phyloP scores from a whole-genome alignment of 2,113 vertebrate genomes.

The Diadophis punctatus region DNA sequence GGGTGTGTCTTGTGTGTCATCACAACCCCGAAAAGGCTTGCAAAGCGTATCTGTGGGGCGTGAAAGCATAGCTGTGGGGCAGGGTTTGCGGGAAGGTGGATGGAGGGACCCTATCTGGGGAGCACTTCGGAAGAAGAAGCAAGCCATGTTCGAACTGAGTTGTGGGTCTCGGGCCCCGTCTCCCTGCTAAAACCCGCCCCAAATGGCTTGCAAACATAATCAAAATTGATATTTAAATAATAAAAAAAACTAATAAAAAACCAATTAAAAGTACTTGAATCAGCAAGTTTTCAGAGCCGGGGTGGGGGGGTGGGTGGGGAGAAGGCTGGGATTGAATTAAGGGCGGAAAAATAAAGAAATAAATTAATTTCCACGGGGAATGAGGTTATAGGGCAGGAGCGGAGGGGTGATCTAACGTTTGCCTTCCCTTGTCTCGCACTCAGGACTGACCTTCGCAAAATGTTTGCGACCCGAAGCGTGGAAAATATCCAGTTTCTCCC shows the following conservation, averaged over 20 bases:
- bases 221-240: too few relatives aligned
- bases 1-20: background rate
- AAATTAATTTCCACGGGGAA: background rate
- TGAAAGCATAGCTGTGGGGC: too few relatives aligned
- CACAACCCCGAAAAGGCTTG: background rate
- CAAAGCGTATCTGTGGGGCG: too few relatives aligned
- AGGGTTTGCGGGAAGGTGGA: too few relatives aligned
- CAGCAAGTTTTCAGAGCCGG: too few relatives aligned
- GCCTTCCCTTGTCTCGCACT: constrained; percentile 1
- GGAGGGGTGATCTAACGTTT: rapidly evolving
- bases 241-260: too few relatives aligned
- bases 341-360: background rate
- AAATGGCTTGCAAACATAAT: background rate
- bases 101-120: too few relatives aligned
- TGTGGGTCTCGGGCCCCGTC: background rate
- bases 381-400: too few relatives aligned
- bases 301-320: too few relatives aligned
- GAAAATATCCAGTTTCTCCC: constrained; percentile 91
- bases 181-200: too few relatives aligned
- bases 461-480: constrained; percentile 76
- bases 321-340: background rate
- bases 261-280: too few relatives aligned
- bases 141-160: background rate
- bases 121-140: background rate
- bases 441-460: constrained; percentile 86